Evolutionary conservation across 2,113 vertebrate genomes (phyloP).

Genomic region (Mesoclemmys tuberculata): DNA sequence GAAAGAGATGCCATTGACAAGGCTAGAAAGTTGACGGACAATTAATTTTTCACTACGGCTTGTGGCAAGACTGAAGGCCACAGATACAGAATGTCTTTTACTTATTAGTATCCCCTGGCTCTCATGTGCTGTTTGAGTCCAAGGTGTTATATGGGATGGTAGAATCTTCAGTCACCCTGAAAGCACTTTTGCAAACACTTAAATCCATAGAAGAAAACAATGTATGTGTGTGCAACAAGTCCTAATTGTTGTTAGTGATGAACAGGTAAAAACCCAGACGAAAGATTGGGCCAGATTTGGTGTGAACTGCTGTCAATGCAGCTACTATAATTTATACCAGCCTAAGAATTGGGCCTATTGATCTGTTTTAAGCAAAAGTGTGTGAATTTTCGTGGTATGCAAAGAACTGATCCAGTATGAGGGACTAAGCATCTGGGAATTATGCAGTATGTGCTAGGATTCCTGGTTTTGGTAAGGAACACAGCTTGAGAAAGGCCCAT

Average conservation of each 20-base stretch:
- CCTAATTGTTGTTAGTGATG: not conserved
- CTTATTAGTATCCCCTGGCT: not conserved
- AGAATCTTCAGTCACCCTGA: not conserved
- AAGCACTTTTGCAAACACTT: not conserved
- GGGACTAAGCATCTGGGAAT: not conserved
- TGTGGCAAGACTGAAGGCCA: not conserved
- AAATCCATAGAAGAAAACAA: not conserved
- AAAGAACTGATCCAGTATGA: not conserved
- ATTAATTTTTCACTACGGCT: not conserved
- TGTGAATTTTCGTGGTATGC: not conserved
- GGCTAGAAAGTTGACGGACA: not conserved
- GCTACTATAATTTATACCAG: not conserved
- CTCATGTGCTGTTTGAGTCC: not conserved
- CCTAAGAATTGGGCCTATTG: not conserved
- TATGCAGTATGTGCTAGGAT: fast-evolving
- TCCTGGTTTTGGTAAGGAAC: not conserved
- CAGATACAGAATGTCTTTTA: not conserved
- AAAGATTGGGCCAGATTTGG: not conserved
- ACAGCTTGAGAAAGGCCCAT: not conserved
- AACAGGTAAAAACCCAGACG: not conserved
- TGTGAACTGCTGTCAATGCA: not conserved
- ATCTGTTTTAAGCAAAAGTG: not conserved
- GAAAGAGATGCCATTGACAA: not conserved
- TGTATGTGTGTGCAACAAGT: not conserved
- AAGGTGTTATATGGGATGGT: not conserved